Evolutionary conservation across 2,888 invertebrate genomes (phyloP).

Genomic region (Kuschelorhynchus macadamiae): DNA sequence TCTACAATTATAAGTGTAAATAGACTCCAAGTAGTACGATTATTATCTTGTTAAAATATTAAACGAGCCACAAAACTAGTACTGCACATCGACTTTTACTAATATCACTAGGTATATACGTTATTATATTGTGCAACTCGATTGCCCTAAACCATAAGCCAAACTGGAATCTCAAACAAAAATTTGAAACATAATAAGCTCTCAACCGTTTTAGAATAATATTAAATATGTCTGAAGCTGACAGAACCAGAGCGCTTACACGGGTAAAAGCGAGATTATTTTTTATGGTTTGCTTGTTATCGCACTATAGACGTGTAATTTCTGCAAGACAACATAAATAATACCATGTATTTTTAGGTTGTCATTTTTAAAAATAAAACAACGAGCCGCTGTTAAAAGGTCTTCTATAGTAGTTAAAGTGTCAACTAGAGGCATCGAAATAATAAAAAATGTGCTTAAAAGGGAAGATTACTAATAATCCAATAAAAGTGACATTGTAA

Average conservation of each 20-base stretch:
- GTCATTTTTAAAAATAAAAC: too few species aligned
- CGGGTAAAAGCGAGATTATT: slow-evolving; percentile 18
- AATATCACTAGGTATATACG: slow-evolving; percentile 11
- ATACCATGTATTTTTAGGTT: too few species aligned
- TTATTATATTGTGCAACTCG: slow-evolving; percentile 25
- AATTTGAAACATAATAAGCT: slow-evolving; percentile 14
- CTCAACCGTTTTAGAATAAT: slow-evolving; percentile 26
- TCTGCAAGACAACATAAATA: background rate
- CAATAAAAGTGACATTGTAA: too few species aligned
- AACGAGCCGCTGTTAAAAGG: too few species aligned
- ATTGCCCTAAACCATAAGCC: slow-evolving; percentile 35
- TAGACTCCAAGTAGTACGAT: too few species aligned
- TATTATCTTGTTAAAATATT: too few species aligned
- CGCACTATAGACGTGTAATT: background rate
- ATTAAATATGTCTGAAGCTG: slow-evolving; percentile 24
- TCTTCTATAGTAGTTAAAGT: too few species aligned
- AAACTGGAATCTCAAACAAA: slow-evolving; percentile 15
- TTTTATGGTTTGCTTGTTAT: slow-evolving; percentile 16
- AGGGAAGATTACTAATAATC: too few species aligned
- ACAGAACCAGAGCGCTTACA: slow-evolving; percentile 26
- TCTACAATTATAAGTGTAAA: too few species aligned
- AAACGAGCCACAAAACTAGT: too few species aligned
- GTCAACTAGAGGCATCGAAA: too few species aligned
- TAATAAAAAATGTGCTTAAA: too few species aligned
- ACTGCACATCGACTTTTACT: slow-evolving; percentile 1